phyloP scores from a whole-genome alignment of 2,888 invertebrate species.

The Diachrysia chrysitis region DNA sequence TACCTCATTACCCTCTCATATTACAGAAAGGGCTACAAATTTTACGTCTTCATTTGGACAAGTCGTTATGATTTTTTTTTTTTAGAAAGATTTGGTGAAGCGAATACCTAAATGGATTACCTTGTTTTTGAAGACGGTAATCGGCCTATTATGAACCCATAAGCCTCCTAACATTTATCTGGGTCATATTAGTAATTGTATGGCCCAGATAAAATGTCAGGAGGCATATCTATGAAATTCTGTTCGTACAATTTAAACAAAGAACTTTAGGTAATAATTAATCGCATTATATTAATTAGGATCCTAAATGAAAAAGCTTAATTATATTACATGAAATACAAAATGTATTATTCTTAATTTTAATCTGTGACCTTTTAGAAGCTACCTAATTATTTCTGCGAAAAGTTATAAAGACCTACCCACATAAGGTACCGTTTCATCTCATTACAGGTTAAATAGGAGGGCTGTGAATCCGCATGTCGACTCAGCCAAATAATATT shows the following conservation, averaged over 20 bases:
- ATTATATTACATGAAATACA: not conserved
- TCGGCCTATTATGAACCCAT: not conserved
- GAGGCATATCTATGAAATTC: not conserved
- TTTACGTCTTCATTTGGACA: not conserved
- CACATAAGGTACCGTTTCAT: conserved; percentile 9
- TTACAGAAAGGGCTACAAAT: not conserved
- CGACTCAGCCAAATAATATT: not conserved
- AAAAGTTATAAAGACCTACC: conserved; percentile 2
- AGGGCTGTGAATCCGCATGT: not conserved
- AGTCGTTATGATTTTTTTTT: not conserved
- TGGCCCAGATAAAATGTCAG: not conserved
- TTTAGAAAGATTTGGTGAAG: not conserved
- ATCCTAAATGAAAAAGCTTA: not conserved
- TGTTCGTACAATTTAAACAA: not conserved
- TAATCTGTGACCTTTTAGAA: conserved; percentile 11
- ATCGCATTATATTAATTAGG: conserved; percentile 1
- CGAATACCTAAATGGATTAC: not conserved
- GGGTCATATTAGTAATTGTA: too few relatives aligned
- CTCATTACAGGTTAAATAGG: conserved; percentile 19
- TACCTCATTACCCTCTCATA: too few relatives aligned
- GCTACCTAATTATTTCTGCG: conserved; percentile 17
- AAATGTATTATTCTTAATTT: not conserved
- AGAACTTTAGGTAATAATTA: not conserved
- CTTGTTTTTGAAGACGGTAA: not conserved
- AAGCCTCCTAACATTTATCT: not conserved